Conservation (phyloP, 2,797 vertebrate genomes). For the Periparus ater region DNA sequence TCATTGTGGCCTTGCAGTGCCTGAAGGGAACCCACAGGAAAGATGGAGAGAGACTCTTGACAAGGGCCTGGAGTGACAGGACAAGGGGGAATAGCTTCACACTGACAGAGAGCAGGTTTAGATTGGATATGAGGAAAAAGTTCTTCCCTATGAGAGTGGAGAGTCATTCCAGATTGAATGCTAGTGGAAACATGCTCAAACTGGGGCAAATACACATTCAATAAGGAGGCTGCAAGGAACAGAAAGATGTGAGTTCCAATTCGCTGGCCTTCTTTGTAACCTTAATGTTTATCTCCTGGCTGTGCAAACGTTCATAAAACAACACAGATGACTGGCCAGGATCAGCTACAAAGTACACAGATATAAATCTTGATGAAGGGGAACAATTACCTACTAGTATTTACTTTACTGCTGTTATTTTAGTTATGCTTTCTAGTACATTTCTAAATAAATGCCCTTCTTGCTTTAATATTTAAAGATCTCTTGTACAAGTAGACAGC, state of each 20-base stretch:
- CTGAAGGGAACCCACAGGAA: background rate
- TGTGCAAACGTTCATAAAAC: background rate
- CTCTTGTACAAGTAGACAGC: background rate
- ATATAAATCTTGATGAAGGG: background rate
- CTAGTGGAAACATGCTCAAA: background rate
- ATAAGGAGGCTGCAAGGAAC: background rate
- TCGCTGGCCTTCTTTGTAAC: background rate
- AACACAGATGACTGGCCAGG: background rate
- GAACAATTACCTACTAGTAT: background rate
- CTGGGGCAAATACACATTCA: background rate
- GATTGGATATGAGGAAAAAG: accelerated
- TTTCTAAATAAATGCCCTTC: background rate
- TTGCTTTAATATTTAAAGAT: background rate
- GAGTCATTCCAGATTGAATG: background rate
- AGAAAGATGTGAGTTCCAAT: background rate
- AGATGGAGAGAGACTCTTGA: background rate
- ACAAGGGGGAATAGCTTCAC: background rate
- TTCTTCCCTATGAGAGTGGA: background rate
- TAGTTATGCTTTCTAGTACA: background rate
- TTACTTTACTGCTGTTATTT: background rate
- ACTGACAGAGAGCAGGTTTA: accelerated
- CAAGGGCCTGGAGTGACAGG: background rate
- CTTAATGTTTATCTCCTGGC: background rate
- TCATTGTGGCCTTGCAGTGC: background rate
- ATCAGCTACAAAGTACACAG: background rate